Conservation (phyloP, 2,113 vertebrate genomes). For the Galemys pyrenaicus region DNA sequence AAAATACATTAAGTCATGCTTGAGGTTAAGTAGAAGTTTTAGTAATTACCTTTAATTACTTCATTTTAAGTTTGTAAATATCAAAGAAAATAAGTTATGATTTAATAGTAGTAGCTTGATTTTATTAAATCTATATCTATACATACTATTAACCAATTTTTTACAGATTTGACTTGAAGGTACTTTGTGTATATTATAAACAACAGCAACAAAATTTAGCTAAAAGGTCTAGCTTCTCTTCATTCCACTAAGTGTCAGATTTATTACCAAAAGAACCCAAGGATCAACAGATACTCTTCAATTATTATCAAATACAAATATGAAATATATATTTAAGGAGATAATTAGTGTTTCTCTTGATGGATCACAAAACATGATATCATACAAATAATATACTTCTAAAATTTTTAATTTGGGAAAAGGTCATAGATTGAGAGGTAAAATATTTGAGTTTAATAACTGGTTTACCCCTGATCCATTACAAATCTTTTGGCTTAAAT, state of each 20-base stretch:
- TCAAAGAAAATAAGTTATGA: not conserved
- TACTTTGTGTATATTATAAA: not conserved
- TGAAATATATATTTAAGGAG: not conserved
- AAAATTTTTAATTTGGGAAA: not conserved
- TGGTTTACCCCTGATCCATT: not conserved
- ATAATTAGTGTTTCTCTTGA: not conserved
- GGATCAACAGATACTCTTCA: not conserved
- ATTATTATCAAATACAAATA: not conserved
- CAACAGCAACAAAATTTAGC: not conserved
- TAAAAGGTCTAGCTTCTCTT: not conserved
- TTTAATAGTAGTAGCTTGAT: not conserved
- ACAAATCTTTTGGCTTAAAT: not conserved
- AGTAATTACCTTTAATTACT: not conserved
- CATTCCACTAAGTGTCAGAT: not conserved
- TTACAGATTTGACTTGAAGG: not conserved
- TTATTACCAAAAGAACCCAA: not conserved
- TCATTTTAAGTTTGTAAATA: conserved; percentile 15
- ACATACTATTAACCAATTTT: not conserved
- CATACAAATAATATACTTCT: not conserved
- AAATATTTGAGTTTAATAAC: conserved; percentile 27
- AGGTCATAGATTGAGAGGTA: not conserved
- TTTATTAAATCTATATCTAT: not conserved
- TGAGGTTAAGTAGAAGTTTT: not conserved
- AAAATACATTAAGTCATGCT: not conserved
- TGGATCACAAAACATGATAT: not conserved